Conservation (phyloP, 2,888 invertebrate genomes). For the Dicranocentrus wangi region DNA sequence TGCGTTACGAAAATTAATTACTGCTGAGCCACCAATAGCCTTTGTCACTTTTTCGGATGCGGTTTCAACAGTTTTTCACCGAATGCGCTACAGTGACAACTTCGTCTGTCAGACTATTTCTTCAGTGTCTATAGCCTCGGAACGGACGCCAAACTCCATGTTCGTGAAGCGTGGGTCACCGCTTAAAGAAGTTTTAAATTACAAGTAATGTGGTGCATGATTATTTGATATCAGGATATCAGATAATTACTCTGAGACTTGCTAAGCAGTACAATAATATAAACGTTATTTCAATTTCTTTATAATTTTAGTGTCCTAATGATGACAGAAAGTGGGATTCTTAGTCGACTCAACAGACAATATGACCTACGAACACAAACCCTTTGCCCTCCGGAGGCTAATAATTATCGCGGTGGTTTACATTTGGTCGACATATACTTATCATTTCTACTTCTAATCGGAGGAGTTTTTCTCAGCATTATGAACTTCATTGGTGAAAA, state of each 20-base stretch:
- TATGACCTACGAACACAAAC: slow-evolving; percentile 34
- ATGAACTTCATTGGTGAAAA: slow-evolving; percentile 11
- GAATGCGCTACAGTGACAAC: slow-evolving; percentile 30
- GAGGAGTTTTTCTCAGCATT: not conserved
- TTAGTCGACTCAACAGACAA: slow-evolving; percentile 31
- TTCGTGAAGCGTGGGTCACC: slow-evolving; percentile 58
- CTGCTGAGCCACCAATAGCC: slow-evolving; percentile 2
- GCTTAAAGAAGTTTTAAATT: slow-evolving; percentile 58
- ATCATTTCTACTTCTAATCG: slow-evolving; percentile 42
- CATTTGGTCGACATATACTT: slow-evolving; percentile 45
- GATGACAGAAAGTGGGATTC: slow-evolving; percentile 56
- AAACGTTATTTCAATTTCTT: too few relatives aligned
- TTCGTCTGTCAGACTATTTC: slow-evolving; percentile 47
- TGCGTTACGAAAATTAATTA: slow-evolving; percentile 21
- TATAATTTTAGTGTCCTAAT: slow-evolving; percentile 43
- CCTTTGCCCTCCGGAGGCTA: slow-evolving; percentile 10
- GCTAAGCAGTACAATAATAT: too few relatives aligned
- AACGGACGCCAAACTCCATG: slow-evolving; percentile 48
- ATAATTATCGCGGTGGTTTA: slow-evolving; percentile 42
- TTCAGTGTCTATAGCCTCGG: slow-evolving; percentile 33
- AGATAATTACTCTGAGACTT: too few relatives aligned
- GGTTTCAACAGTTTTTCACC: slow-evolving; percentile 39
- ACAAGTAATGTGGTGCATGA: slow-evolving; percentile 42
- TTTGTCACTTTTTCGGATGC: slow-evolving; percentile 59
- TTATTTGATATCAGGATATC: too few relatives aligned